These are phyloP conservation scores for Argyra leucocephala DNA, from an alignment of 2,888 invertebrate genomes.

Conservation along the genomic window DNA sequence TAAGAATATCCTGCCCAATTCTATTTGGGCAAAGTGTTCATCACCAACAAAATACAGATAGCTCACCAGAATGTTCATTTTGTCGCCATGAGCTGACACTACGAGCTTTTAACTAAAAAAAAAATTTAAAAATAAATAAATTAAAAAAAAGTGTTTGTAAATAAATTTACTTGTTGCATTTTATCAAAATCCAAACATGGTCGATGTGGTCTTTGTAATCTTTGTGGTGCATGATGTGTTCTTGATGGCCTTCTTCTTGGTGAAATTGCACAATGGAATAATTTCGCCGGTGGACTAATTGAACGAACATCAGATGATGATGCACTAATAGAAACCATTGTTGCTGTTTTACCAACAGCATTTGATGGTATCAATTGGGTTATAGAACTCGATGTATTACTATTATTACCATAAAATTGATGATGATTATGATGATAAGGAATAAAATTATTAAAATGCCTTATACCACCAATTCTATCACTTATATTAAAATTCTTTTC, in stretches of 20 bases:
- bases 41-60: slow-evolving; percentile 77
- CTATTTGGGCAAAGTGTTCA: slow-evolving; percentile 25
- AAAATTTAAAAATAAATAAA: slow-evolving; percentile 20
- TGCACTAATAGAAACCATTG: slow-evolving; percentile 13
- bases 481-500: slow-evolving; percentile 1
- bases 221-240: slow-evolving; percentile 41
- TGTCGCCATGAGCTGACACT: slow-evolving; percentile 67
- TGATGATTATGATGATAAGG: slow-evolving; percentile 42
- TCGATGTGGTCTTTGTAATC: slow-evolving; percentile 58
- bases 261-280: slow-evolving; percentile 52
- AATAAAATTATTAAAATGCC: slow-evolving; percentile 40
- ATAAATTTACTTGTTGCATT: slow-evolving; percentile 76
- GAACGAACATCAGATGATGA: slow-evolving; percentile 38
- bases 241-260: slow-evolving; percentile 55
- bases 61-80: slow-evolving; percentile 61
- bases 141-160: not conserved
- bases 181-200: slow-evolving; percentile 93
- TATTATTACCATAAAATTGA: slow-evolving; percentile 39
- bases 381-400: slow-evolving; percentile 41
- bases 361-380: slow-evolving; percentile 30
- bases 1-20: slow-evolving; percentile 2
- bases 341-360: slow-evolving; percentile 6
- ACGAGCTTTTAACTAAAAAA: slow-evolving; percentile 62
- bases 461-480: slow-evolving; percentile 6
- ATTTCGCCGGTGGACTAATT: slow-evolving; percentile 45